Evolutionary conservation across 2,113 vertebrate genomes (phyloP), one percentile per base, ranked within the genome.

Genomic region (Oncorhynchus keta): DNA sequence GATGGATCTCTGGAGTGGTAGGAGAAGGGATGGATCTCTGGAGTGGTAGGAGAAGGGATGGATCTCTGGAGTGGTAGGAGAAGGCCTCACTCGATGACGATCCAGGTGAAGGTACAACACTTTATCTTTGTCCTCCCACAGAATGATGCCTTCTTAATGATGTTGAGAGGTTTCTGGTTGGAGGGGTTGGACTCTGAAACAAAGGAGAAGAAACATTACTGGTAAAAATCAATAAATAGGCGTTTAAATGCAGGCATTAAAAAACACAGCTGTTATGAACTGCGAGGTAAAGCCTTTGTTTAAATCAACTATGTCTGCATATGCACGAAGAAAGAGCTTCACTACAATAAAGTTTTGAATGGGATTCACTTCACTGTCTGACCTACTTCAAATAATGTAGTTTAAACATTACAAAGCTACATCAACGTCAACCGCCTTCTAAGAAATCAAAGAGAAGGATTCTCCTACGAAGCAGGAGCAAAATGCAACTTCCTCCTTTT

Each of bases 111-210:
- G 72, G 20, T 69, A 18, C 8, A 49, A 48, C 22, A 35, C 78
- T 73, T 65, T 9, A 0, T 61, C 71, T 35, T 59, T 12, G 20
- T 39, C 2, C 35, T 45, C 57, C n/a, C 11, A 64, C n/a, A 16
- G n/a, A 62, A 7, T 35, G 32, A 55, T 39, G 22, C 32, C 12
- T 81, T 14, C 64, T 20, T 7, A 30, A 20, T 48, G 14, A 24
- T 62, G 22, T 70, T 39, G 72, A 59, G 76, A 74, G 39, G 20
- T 20, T 55, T 73, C 57, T 22, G 1, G 22, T 30, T 64, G 18
- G 26, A 74, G 73, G 74, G 22, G 81, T 57, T 68, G 68, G n/a
- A 76, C 39, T 76, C 89, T 91, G 84, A 72, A 86, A 83, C 14
- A 82, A 73, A 70, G 11, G n/a, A 70, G 68, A 80, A 49, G 20